phyloP scores from a whole-genome alignment of 2,888 invertebrate species.

The Mesorhabditis spiculigera region DNA sequence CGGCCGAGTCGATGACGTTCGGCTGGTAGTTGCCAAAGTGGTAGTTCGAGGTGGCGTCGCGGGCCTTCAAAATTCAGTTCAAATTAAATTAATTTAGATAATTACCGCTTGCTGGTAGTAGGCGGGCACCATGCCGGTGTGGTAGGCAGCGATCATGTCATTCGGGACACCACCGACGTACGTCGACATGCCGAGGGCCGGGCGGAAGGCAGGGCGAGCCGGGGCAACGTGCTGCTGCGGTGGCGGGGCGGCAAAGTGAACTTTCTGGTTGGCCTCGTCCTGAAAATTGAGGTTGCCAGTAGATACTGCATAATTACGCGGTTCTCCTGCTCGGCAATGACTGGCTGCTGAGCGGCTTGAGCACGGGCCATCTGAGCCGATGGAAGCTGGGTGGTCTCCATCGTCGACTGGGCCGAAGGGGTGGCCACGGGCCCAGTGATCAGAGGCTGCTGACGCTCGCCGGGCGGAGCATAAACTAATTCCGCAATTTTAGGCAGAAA shows the following conservation, averaged over 20 bases:
- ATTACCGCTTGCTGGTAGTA: neutral
- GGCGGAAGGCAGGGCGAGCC: too few species aligned
- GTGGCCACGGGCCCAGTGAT: neutral
- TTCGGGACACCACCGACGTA: neutral
- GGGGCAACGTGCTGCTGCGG: too few species aligned
- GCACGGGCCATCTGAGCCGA: neutral
- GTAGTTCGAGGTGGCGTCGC: neutral
- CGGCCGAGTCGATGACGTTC: neutral
- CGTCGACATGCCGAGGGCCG: neutral
- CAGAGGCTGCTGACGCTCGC: neutral
- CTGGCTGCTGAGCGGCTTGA: neutral
- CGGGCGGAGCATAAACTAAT: neutral
- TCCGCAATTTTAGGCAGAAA: neutral
- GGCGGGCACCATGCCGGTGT: neutral
- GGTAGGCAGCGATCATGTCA: neutral
- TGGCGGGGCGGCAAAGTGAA: too few species aligned
- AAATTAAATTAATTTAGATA: neutral
- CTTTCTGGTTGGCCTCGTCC: too few species aligned
- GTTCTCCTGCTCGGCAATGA: too few species aligned
- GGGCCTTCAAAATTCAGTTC: neutral
- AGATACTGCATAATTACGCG: too few species aligned
- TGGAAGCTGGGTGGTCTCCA: conserved; percentile 1
- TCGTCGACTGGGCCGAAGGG: neutral
- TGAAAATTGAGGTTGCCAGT: too few species aligned
- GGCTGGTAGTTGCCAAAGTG: neutral